phyloP scores from a whole-genome alignment of 2,888 invertebrate species.

The Cephonodes hylas region DNA sequence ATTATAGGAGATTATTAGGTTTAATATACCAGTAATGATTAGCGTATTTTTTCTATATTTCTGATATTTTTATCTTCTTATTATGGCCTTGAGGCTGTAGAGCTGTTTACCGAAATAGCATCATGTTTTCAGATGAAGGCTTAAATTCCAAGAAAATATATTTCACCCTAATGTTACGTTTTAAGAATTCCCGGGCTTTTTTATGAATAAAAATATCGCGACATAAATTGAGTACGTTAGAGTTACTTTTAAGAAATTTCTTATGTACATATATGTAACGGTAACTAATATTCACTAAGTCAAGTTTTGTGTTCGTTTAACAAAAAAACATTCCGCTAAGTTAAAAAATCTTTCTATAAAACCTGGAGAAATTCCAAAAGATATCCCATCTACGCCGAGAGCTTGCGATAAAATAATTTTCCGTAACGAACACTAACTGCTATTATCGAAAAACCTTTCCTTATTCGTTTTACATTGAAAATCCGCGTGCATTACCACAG shows the following conservation, averaged over 20 bases:
- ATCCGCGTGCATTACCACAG: conserved; percentile 6
- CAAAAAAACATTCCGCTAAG: neutral
- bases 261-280: no score
- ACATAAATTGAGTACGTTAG: no score
- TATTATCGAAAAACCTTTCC: neutral
- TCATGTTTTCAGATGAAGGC: no score
- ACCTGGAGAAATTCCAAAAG: neutral
- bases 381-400: neutral
- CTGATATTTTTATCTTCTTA: neutral
- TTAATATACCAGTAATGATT: conserved; percentile 17
- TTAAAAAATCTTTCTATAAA: neutral
- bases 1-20: conserved; percentile 43
- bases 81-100: no score
- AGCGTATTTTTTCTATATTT: neutral
- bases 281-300: no score
- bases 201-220: no score
- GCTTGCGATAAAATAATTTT: neutral
- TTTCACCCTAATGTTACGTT: no score
- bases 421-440: neutral
- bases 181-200: no score
- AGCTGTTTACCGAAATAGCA: no score
- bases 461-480: conserved; percentile 9
- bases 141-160: no score
- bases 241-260: no score
- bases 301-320: no score